phyloP scores from a whole-genome alignment of 2,113 vertebrate species.

The Thoracochromis brauschi region DNA sequence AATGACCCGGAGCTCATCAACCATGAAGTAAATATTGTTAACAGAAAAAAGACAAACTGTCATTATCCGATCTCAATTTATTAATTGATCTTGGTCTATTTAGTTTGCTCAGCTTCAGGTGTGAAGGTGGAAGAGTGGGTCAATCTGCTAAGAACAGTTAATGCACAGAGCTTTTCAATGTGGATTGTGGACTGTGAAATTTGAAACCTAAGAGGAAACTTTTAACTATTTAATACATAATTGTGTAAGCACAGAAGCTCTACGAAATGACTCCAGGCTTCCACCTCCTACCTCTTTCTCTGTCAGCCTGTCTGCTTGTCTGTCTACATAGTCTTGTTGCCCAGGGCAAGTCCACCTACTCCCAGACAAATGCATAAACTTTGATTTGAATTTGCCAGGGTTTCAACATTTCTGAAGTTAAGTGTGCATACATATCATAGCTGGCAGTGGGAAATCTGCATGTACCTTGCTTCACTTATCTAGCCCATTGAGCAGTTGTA shows the following conservation, averaged over 20 bases:
- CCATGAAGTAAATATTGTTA: constrained; percentile 79
- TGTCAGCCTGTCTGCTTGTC: neutral
- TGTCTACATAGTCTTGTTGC: neutral
- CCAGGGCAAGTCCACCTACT: neutral
- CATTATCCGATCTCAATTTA: constrained; percentile 39
- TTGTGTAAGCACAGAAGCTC: neutral
- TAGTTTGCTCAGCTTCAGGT: neutral
- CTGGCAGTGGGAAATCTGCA: constrained; percentile 32
- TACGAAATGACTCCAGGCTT: neutral
- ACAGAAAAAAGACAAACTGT: constrained; percentile 41
- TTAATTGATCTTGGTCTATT: neutral
- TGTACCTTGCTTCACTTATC: neutral
- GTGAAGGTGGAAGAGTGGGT: constrained; percentile 1
- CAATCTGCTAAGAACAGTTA: neutral
- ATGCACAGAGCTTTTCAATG: neutral
- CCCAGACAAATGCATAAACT: neutral
- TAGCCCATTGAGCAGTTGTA: neutral
- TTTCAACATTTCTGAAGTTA: neutral
- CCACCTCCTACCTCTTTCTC: neutral
- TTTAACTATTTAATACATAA: neutral
- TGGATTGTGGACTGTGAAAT: neutral
- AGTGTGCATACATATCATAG: neutral
- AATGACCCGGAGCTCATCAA: constrained; percentile 70
- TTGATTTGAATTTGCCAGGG: neutral
- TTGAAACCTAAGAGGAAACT: neutral